A percentile compares a stretch with the other conserved stretches of the same genome.
Evolutionary conservation across 2,888 invertebrate genomes (phyloP).

Genomic region (Plebejus melissa): DNA sequence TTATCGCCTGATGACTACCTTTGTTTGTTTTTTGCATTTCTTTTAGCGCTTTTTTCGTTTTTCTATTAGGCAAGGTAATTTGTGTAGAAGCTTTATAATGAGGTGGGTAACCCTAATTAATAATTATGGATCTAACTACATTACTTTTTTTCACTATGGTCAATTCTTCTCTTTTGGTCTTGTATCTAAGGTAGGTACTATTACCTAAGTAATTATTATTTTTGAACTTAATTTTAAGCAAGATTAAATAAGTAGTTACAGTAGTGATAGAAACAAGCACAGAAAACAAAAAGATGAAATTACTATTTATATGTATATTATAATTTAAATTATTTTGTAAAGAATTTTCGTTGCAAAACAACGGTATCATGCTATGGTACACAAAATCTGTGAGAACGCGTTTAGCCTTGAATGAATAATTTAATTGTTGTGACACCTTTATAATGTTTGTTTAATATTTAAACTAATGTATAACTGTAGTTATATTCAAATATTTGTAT

Average conservation of each 20-base stretch:
- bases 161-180: neutral
- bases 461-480: slow-evolving; percentile 2
- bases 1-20: slow-evolving; percentile 42
- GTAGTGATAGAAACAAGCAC: too few relatives aligned
- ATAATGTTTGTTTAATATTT: neutral
- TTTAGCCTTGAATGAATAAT: neutral
- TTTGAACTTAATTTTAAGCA: too few relatives aligned
- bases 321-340: neutral
- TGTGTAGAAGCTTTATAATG: slow-evolving; percentile 4
- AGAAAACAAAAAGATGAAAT: too few relatives aligned
- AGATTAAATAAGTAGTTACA: too few relatives aligned
- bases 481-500: slow-evolving; percentile 2
- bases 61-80: neutral
- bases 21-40: slow-evolving; percentile 25
- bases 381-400: neutral
- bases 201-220: too few relatives aligned
- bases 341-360: neutral
- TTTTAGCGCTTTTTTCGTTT: slow-evolving; percentile 12
- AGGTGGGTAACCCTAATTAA: neutral
- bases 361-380: neutral
- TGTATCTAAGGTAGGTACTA: too few relatives aligned
- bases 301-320: too few relatives aligned
- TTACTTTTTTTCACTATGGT: neutral
- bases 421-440: slow-evolving; percentile 6
- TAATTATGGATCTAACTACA: neutral